Conservation (phyloP, 2,797 vertebrate species). For the Semaprochilodus insignis region DNA sequence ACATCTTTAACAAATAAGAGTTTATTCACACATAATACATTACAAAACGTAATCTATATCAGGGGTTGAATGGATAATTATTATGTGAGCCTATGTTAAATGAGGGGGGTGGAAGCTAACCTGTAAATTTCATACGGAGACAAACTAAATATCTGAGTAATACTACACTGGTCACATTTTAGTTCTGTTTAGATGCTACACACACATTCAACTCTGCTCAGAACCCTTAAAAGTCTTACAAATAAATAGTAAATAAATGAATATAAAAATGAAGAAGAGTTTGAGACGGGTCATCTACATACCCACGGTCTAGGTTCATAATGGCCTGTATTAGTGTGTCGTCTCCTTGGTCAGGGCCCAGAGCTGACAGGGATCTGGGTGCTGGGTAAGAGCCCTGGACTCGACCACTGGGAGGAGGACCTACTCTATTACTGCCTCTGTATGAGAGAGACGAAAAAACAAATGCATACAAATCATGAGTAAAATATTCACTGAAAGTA, state of each 20-base stretch:
- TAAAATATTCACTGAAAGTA: not conserved
- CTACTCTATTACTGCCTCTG: conserved; percentile 66
- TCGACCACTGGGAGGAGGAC: conserved; percentile 69
- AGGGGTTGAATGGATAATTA: not conserved
- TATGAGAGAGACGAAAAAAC: conserved; percentile 6
- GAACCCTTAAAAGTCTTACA: too few species aligned
- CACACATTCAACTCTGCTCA: too few species aligned
- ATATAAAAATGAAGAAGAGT: not conserved
- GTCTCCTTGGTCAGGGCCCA: conserved; percentile 73
- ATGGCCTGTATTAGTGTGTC: conserved; percentile 81
- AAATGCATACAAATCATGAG: not conserved
- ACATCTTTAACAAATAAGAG: not conserved
- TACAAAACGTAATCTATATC: not conserved
- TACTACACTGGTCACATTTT: not conserved
- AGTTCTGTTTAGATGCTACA: not conserved
- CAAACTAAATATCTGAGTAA: not conserved
- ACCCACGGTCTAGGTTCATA: conserved; percentile 81
- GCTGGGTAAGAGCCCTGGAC: conserved; percentile 74
- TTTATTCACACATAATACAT: not conserved
- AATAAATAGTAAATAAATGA: not conserved
- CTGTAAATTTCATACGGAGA: not conserved
- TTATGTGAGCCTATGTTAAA: not conserved
- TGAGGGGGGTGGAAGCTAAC: not conserved
- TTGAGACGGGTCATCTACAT: conserved; percentile 30
- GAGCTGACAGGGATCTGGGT: conserved; percentile 66